phyloP scores from a whole-genome alignment of 2,113 vertebrate species.

The Aix galericulata region DNA sequence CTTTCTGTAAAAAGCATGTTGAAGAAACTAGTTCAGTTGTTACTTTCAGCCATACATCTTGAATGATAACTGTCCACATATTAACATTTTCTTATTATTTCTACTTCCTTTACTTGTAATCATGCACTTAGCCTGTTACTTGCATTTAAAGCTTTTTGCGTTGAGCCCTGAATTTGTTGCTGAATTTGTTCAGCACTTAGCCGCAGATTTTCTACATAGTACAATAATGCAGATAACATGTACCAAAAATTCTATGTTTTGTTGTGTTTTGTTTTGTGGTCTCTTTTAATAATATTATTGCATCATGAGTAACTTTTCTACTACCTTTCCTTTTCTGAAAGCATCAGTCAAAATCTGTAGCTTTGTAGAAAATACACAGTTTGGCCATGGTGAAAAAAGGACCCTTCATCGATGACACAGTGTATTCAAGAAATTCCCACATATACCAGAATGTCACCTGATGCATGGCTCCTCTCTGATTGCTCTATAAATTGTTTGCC shows the following conservation, averaged over 20 bases:
- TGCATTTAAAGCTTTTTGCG: neutral
- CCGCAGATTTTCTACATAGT: neutral
- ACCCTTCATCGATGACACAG: neutral
- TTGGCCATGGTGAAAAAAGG: neutral
- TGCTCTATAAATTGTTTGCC: too few relatives aligned
- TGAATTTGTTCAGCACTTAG: neutral
- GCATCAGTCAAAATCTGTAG: neutral
- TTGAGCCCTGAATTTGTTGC: neutral
- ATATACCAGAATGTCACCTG: neutral
- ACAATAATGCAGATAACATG: neutral
- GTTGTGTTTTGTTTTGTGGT: neutral
- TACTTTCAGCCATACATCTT: neutral
- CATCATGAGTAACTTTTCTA: neutral
- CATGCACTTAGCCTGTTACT: neutral
- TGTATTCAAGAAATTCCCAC: neutral
- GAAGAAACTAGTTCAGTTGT: neutral
- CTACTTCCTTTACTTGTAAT: neutral
- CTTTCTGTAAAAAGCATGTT: neutral
- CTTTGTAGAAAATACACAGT: neutral
- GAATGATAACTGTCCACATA: neutral
- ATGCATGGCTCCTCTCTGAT: too few relatives aligned
- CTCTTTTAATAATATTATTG: neutral
- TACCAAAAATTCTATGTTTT: neutral
- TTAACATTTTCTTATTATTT: neutral
- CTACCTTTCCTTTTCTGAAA: neutral